These are phyloP conservation scores for Naso thynnoides DNA, from an alignment of 2,797 vertebrate species.

Conservation along the genomic window DNA sequence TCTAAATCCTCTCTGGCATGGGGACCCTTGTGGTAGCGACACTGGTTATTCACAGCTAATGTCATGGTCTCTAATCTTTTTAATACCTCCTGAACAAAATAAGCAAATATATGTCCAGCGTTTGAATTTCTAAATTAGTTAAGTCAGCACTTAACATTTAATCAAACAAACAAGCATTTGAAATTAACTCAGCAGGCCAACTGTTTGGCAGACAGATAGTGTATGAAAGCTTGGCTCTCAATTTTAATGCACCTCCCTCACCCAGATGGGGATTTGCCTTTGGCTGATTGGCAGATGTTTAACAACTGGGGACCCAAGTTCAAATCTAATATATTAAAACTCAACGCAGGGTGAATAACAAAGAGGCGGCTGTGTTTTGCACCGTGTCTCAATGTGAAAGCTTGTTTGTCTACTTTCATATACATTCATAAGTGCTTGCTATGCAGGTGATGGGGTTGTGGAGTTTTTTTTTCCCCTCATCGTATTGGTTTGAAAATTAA, in stretches of 20 bases:
- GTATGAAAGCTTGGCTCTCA: constrained; percentile 37
- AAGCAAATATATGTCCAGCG: constrained; percentile 61
- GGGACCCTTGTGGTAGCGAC: constrained; percentile 57
- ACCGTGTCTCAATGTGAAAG: neutral
- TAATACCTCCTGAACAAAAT: constrained; percentile 60
- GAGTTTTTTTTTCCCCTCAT: neutral
- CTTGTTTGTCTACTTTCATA: constrained; percentile 3
- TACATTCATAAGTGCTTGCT: neutral
- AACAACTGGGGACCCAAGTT: constrained; percentile 45
- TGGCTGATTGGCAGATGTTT: constrained; percentile 66
- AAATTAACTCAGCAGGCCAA: constrained; percentile 59
- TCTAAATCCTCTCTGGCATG: constrained; percentile 83
- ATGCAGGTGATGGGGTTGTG: neutral
- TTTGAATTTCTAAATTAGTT: constrained; percentile 59
- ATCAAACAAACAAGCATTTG: constrained; percentile 63
- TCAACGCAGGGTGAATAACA: constrained; percentile 30
- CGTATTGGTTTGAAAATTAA: neutral
- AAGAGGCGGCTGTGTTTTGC: constrained; percentile 14
- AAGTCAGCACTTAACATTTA: constrained; percentile 57
- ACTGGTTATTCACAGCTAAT: constrained; percentile 68
- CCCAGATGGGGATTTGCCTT: constrained; percentile 45
- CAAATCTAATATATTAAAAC: constrained; percentile 50
- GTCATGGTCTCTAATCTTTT: constrained; percentile 75
- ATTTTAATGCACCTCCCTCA: constrained; percentile 31
- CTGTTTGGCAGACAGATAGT: constrained; percentile 52